Conservation (phyloP, 2,113 vertebrate species). For the Himantopus leucocephalus region DNA sequence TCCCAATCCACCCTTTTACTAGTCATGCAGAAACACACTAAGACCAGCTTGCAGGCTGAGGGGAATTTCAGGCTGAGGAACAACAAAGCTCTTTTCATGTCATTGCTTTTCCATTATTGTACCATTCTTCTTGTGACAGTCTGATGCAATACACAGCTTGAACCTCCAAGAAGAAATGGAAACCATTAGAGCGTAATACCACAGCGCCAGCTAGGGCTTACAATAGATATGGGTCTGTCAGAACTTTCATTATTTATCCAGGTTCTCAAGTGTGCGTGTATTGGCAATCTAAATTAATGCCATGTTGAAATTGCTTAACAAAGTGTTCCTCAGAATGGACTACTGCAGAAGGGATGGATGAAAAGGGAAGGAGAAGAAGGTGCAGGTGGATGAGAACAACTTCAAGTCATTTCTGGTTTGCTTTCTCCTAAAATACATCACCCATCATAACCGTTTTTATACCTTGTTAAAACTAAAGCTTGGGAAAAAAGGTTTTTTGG, state of each 20-base stretch:
- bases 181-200: background rate
- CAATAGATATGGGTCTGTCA: background rate
- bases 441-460: background rate
- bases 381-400: background rate
- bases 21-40: background rate
- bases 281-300: background rate
- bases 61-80: background rate
- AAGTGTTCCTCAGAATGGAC: background rate
- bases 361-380: background rate
- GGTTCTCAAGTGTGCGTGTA: background rate
- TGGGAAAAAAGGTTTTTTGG: background rate
- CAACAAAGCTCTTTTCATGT: background rate
- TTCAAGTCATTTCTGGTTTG: background rate
- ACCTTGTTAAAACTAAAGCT: background rate
- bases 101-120: background rate
- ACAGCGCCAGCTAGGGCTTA: background rate
- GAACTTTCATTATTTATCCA: background rate
- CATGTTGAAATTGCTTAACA: background rate
- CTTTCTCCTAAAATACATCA: background rate
- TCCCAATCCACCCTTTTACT: background rate
- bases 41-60: background rate
- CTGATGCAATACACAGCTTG: background rate
- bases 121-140: background rate
- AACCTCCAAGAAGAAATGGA: background rate
- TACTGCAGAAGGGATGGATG: background rate